phyloP scores from a whole-genome alignment of 2,113 vertebrate genomes.

The Aspiorhynchus laticeps region DNA sequence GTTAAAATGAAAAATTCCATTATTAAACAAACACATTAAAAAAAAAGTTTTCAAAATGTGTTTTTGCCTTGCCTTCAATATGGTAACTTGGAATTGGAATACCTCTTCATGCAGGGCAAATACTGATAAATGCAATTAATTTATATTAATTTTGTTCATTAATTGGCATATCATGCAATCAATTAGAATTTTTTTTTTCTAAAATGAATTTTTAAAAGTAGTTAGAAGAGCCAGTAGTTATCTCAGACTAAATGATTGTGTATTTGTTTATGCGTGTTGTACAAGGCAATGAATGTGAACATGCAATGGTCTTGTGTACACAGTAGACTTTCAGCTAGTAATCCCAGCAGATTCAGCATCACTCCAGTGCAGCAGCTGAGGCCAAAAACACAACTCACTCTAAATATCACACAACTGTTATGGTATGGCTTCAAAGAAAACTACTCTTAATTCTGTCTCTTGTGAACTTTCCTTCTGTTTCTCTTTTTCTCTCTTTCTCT shows the following conservation, averaged over 20 bases:
- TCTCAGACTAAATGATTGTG: too few relatives aligned
- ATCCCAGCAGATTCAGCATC: slow-evolving; percentile 33
- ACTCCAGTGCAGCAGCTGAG: slow-evolving; percentile 19
- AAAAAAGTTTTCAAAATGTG: too few relatives aligned
- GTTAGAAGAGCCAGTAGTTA: background rate
- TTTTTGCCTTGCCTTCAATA: background rate
- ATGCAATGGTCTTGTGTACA: slow-evolving; percentile 30
- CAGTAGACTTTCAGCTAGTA: slow-evolving; percentile 38
- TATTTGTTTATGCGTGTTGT: background rate
- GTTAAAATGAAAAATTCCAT: too few relatives aligned
- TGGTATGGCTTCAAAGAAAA: slow-evolving; percentile 46
- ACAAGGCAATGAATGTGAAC: slow-evolving; percentile 19
- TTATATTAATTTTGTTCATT: background rate
- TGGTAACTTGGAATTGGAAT: background rate
- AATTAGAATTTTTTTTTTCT: background rate
- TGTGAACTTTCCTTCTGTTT: slow-evolving; percentile 32
- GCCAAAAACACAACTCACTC: background rate
- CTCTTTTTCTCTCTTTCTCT: slow-evolving; percentile 39
- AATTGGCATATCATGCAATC: background rate
- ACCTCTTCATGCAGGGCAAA: background rate
- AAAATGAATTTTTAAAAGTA: too few relatives aligned
- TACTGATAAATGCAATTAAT: background rate
- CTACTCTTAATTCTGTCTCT: slow-evolving; percentile 14
- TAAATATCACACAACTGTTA: background rate
- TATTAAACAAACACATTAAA: too few relatives aligned